Conservation (phyloP, 1,140 invertebrate species). For the Microplitis mediator region DNA sequence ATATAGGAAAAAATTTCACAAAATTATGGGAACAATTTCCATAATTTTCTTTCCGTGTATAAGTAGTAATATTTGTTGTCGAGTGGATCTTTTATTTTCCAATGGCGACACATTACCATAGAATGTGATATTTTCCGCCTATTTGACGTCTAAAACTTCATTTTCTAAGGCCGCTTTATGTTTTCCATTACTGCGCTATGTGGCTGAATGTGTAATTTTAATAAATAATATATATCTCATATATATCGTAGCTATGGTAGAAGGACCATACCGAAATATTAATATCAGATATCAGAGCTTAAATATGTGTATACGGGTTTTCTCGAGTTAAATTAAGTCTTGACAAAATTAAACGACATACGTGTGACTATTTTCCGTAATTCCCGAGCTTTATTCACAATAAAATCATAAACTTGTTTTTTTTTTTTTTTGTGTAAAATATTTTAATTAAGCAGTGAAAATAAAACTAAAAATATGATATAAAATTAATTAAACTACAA, state of each 20-base stretch:
- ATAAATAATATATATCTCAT: not conserved
- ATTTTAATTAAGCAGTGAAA: not conserved
- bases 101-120: not conserved
- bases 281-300: conserved; percentile 5
- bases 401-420: not conserved
- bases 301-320: not conserved
- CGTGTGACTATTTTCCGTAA: not conserved
- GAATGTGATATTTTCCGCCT: not conserved
- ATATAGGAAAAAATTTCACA: too few species aligned
- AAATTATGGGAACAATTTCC: too few species aligned
- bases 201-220: not conserved
- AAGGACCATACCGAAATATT: not conserved
- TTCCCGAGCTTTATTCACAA: not conserved
- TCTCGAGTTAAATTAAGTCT: not conserved
- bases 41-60: too few species aligned
- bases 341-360: not conserved
- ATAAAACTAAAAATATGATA: too few species aligned
- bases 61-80: too few species aligned
- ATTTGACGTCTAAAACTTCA: not conserved
- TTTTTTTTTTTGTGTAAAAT: not conserved
- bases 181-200: not conserved
- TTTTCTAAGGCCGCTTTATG: too few species aligned
- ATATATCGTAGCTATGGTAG: not conserved
- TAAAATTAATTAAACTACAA: too few species aligned
- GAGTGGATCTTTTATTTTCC: not conserved